Evolutionary conservation across 2,888 invertebrate species (phyloP), one percentile per base, ranked within the genome.

Genomic region (Drosophila bunnanda): DNA sequence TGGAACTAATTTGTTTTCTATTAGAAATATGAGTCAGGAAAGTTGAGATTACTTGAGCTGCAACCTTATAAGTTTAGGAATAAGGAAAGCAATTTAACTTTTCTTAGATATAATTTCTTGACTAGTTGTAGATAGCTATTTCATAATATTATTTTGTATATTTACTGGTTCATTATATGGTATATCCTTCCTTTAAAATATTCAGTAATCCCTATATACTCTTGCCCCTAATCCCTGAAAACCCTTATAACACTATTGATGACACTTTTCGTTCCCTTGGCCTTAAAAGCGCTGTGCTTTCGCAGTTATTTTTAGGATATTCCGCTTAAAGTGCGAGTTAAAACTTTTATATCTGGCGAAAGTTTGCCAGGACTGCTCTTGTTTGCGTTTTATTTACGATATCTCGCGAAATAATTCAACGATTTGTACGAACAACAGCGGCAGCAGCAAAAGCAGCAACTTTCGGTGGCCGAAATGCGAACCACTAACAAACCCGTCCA

Each of bases 401-500:
- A 71, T 67, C 74, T 58, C 53, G 69, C 69, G 71, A 85, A 82
- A 85, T 82, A 82, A 82, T 82, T 82, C 75, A 77, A 71, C 72
- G 86, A 85, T 80, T 82, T 81, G 80, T 59, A 59, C 56, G 70
- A 71, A 50, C 59, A 66, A 60, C 53, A 59, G 32, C 46, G 17
- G 25, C 25, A 12, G 43, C 34, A 20, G 36, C 30, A 22, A 36
- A 36, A 22, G 32, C 30, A 62, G 36, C 59, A 43, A 43, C 30
- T 55, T 65, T 65, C 46, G 66, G 66, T 44, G 64, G 55, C 66
- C 66, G 32, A 41, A 57, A 69, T 36, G 55, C 70, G 56, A 48
- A 54, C 71, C 64, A 72, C 83, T 76, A 85, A 82, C 83, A 82
- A 83, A 79, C 75, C 79, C 68, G 69, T 79, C 67, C 82, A 82